These are phyloP conservation scores for Sebastes fasciatus DNA, from an alignment of 2,113 vertebrate genomes.

Conservation along the genomic window DNA sequence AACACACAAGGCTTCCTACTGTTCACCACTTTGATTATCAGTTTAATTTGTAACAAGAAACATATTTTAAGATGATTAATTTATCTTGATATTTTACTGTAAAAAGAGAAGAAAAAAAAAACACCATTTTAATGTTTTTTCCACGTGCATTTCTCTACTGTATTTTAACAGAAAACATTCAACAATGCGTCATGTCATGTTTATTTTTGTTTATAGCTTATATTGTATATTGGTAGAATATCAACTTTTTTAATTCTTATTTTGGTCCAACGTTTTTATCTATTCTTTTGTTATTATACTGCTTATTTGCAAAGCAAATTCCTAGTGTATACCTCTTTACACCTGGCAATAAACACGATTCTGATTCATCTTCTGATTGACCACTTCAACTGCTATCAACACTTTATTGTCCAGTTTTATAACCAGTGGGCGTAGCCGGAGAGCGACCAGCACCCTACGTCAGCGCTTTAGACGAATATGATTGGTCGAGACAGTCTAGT, in stretches of 20 bases:
- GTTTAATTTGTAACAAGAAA: not conserved
- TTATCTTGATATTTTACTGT: not conserved
- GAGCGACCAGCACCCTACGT: not conserved
- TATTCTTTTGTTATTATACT: too few relatives aligned
- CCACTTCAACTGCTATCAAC: conserved; percentile 8
- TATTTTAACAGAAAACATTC: not conserved
- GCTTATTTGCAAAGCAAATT: too few relatives aligned
- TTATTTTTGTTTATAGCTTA: too few relatives aligned
- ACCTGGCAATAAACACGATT: too few relatives aligned
- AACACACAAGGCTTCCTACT: too few relatives aligned
- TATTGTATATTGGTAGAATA: too few relatives aligned
- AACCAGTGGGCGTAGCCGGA: conserved; percentile 65
- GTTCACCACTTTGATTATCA: too few relatives aligned
- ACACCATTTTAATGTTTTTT: not conserved
- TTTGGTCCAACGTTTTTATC: too few relatives aligned
- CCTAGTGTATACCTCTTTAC: too few relatives aligned
- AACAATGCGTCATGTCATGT: too few relatives aligned
- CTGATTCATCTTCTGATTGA: not conserved
- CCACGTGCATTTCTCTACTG: not conserved
- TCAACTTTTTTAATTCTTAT: too few relatives aligned
- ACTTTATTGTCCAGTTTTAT: conserved; percentile 79
- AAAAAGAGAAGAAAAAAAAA: not conserved
- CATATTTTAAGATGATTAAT: not conserved
- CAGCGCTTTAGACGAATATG: not conserved
- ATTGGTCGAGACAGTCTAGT: conserved; percentile 20